A percentile compares a stretch with the other conserved stretches of the same genome.
These are phyloP conservation scores for Ennomos fuscantarius DNA, from an alignment of 2,888 invertebrate species.

Conservation along the genomic window DNA sequence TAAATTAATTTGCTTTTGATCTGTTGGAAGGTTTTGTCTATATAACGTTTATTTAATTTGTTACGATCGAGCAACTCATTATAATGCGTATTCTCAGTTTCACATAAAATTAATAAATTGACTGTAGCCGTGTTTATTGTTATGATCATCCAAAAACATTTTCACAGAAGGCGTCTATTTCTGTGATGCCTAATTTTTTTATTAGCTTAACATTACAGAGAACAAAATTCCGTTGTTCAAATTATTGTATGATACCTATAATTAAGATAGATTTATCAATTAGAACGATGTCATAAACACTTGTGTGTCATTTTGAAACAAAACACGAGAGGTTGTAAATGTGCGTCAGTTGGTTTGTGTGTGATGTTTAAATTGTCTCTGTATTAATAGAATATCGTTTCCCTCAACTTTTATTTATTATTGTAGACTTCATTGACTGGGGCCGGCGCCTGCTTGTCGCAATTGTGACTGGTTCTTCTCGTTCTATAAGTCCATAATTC, in stretches of 20 bases:
- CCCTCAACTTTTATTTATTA: constrained; percentile 75
- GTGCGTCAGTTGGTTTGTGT: constrained; percentile 43
- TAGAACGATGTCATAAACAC: constrained; percentile 43
- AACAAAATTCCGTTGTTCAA: constrained; percentile 37
- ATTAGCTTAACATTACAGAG: constrained; percentile 30
- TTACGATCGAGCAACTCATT: constrained; percentile 12
- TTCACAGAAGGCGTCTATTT: constrained; percentile 18
- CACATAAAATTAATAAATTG: constrained; percentile 23
- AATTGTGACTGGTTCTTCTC: constrained; percentile 81
- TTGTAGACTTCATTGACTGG: constrained; percentile 77
- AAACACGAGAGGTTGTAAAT: constrained; percentile 46
- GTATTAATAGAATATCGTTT: constrained; percentile 68
- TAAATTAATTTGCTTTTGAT: constrained; percentile 13
- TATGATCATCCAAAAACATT: constrained; percentile 13
- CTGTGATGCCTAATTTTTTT: constrained; percentile 20
- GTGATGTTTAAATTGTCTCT: constrained; percentile 52
- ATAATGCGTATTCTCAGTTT: constrained; percentile 3
- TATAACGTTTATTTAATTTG: constrained; percentile 21
- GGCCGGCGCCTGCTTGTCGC: constrained; percentile 78
- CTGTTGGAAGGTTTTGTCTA: constrained; percentile 14
- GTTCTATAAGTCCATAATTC: constrained; percentile 76
- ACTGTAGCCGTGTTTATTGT: constrained; percentile 21
- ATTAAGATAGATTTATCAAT: constrained; percentile 47
- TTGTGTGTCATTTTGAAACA: constrained; percentile 50
- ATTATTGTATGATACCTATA: constrained; percentile 40